phyloP scores from a whole-genome alignment of 2,797 vertebrate genomes.

The Acipenser oxyrinchus region DNA sequence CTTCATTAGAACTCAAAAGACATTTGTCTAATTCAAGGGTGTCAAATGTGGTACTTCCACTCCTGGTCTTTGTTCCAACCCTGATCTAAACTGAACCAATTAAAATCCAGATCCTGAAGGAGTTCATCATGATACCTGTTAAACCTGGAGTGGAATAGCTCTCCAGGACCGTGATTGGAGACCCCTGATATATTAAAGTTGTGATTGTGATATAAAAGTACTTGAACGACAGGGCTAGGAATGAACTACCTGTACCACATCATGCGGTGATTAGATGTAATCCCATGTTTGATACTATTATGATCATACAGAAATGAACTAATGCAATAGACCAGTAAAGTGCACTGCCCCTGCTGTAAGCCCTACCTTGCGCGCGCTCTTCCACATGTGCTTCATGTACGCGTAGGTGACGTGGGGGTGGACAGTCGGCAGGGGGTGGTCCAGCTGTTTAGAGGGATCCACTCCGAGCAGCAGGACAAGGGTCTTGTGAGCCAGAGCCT shows the following conservation, averaged over 20 bases:
- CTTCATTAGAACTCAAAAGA: no score
- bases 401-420: slow-evolving; percentile 97
- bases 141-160: no score
- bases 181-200: no score
- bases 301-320: not conserved
- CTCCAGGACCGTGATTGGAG: no score
- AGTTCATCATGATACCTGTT: no score
- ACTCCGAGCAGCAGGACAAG: slow-evolving; percentile 88
- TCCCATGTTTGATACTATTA: slow-evolving; percentile 7
- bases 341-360: not conserved
- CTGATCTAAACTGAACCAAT: no score
- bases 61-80: no score
- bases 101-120: no score
- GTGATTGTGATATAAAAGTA: no score
- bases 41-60: no score
- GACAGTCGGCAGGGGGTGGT: slow-evolving; percentile 88
- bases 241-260: not conserved
- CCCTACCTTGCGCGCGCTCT: slow-evolving; percentile 85
- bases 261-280: slow-evolving; percentile 13
- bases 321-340: not conserved
- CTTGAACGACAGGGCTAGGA: not conserved
- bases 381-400: slow-evolving; percentile 99
- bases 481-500: slow-evolving; percentile 96
- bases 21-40: no score
- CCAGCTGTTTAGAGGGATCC: slow-evolving; percentile 90